Evolutionary conservation across 2,888 invertebrate genomes (phyloP).

Genomic region (Drosophila prolongata): DNA sequence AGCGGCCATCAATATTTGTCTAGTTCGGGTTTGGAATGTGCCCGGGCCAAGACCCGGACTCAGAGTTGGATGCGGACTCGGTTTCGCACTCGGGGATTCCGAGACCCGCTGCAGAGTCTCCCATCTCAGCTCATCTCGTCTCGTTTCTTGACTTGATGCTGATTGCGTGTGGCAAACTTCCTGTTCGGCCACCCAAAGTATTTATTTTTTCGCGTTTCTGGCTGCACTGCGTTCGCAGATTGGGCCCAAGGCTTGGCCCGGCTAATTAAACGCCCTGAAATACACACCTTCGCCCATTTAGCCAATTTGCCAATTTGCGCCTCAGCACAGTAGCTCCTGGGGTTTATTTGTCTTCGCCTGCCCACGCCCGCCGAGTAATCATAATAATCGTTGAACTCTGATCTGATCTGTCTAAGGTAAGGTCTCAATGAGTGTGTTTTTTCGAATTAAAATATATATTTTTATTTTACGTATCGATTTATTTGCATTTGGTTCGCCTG

Average conservation of each 20-base stretch:
- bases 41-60: constrained; percentile 62
- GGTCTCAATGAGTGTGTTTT: constrained; percentile 4
- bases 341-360: constrained; percentile 28
- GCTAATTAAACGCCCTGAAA: constrained; percentile 66
- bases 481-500: constrained; percentile 64
- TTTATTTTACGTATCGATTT: constrained; percentile 58
- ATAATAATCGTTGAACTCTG: constrained; percentile 47
- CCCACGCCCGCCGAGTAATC: constrained; percentile 55
- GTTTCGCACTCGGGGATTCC: constrained; percentile 37
- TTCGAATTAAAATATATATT: constrained; percentile 49
- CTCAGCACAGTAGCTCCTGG: constrained; percentile 63
- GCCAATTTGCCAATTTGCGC: constrained; percentile 40
- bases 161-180: constrained; percentile 79
- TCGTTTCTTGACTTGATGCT: constrained; percentile 51
- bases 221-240: constrained; percentile 37
- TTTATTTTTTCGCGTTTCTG: constrained; percentile 57
- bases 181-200: constrained; percentile 76
- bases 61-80: constrained; percentile 36
- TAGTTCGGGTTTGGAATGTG: constrained; percentile 77
- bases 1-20: constrained; percentile 82
- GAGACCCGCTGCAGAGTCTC: constrained; percentile 11
- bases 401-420: constrained; percentile 24
- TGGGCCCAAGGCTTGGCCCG: constrained; percentile 65
- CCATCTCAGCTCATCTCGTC: constrained; percentile 15
- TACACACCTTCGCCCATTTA: constrained; percentile 46